Evolutionary conservation across 2,888 invertebrate species (phyloP), one percentile per base, ranked within the genome.

Genomic region (Phengaris arion): DNA sequence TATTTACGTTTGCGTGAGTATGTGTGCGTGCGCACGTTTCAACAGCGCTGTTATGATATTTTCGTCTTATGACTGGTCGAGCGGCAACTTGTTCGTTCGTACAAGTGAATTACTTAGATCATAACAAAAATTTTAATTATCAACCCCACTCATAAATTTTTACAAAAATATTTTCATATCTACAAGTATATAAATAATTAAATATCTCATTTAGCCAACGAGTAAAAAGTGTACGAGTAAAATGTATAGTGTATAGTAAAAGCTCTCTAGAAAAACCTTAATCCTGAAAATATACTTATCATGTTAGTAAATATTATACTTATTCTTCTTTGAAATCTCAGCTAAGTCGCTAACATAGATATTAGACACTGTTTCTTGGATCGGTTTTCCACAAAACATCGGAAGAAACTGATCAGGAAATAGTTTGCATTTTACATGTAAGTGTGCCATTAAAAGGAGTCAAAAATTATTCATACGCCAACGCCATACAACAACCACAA

Each of bases 401-500:
- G 35, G 35, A 64, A 64, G 13, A 45, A 45, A 59, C 35, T 45
- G 13, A 45, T 7, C 35, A 64, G 45, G 64, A 13, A 64, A 57
- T 8, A n/a, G 13, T 3, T 57, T 4, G n/a, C 45, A 4, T 13
- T 46, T 15, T 7, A 72, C 52, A 8, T 72, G 35, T 72, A 54
- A 72, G 35, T 72, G 54, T 64, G 35, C 72, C 52, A 72, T 70
- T 70, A 70, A 22, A 54, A 4, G 12, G 52, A 72, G 54, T 52
- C 52, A 72, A 72, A 72, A 72, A 72, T 54, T 72, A 54, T 72
- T 72, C 72, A 72, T 54, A 72, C 52, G 35, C 10, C 72, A 35
- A 70, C 70, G n/a, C n/a, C n/a, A n/a, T n/a, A n/a, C n/a, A n/a
- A 72, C 72, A 54, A 70, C 51, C 70, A 72, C 72, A 72, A 72